Evolutionary conservation across 2,113 vertebrate species (phyloP).

Genomic region (Trogon melanurus): DNA sequence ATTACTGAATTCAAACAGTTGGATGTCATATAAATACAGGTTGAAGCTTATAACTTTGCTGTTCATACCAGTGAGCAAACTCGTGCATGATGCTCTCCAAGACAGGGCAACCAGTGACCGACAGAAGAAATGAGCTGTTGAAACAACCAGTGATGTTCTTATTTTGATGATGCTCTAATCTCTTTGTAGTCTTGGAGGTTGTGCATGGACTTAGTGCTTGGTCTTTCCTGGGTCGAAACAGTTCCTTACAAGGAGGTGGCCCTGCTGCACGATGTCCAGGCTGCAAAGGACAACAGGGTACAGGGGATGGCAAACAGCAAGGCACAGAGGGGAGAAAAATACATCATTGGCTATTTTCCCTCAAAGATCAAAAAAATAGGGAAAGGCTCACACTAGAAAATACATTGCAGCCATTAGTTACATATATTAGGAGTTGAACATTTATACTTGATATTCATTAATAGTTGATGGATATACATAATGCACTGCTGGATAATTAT

Average conservation of each 20-base stretch:
- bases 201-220: background rate
- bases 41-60: background rate
- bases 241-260: background rate
- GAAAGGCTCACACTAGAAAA: background rate
- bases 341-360: background rate
- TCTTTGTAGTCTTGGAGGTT: background rate
- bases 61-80: background rate
- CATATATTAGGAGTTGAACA: background rate
- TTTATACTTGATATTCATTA: conserved; percentile 56
- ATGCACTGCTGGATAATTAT: conserved; percentile 1
- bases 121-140: background rate
- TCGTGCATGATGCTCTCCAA: rapidly evolving
- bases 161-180: background rate
- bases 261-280: background rate
- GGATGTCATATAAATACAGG: background rate
- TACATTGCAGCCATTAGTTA: conserved; percentile 45
- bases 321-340: background rate
- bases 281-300: rapidly evolving
- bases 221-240: background rate
- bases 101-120: background rate
- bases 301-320: background rate
- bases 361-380: background rate
- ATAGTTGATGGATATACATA: conserved; percentile 19
- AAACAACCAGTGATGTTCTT: background rate
- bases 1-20: background rate